These are phyloP conservation scores for Aleiodes leptofemur DNA, from an alignment of 2,888 invertebrate genomes.

Conservation along the genomic window DNA sequence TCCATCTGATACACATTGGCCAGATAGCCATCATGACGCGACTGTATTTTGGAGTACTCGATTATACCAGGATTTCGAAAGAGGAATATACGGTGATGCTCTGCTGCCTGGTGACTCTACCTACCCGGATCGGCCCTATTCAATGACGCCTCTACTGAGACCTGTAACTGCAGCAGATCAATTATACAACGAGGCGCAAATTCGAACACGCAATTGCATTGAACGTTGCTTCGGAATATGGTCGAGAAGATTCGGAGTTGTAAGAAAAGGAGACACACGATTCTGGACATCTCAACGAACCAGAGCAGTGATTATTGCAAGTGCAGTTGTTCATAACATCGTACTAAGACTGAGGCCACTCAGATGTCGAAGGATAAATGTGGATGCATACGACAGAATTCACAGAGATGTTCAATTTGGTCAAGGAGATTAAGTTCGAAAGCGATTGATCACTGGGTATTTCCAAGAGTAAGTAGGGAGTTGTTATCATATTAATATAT, in stretches of 20 bases:
- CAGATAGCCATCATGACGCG: conserved; percentile 60
- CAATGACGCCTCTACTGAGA: conserved; percentile 22
- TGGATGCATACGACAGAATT: conserved; percentile 10
- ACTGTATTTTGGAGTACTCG: conserved; percentile 58
- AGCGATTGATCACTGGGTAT: background rate
- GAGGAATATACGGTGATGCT: conserved; percentile 47
- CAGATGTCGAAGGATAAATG: no score
- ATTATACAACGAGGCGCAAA: conserved; percentile 40
- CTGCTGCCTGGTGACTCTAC: conserved; percentile 59
- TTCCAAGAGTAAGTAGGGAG: background rate
- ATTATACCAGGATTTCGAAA: conserved; percentile 53
- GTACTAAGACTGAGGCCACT: background rate
- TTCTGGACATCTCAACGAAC: conserved; percentile 42
- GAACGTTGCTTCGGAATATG: conserved; percentile 58
- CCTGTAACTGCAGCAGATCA: conserved; percentile 17
- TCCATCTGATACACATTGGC: conserved; percentile 64
- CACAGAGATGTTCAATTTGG: no score
- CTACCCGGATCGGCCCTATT: conserved; percentile 54
- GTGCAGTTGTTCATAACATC: conserved; percentile 52
- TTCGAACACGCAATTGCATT: conserved; percentile 55
- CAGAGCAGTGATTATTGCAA: conserved; percentile 47
- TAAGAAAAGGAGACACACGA: conserved; percentile 37
- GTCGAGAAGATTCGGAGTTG: conserved; percentile 50
- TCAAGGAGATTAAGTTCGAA: no score
- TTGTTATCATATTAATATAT: background rate